These are phyloP conservation scores for Geotrypetes seraphini DNA, from an alignment of 2,797 vertebrate genomes.

Conservation along the genomic window DNA sequence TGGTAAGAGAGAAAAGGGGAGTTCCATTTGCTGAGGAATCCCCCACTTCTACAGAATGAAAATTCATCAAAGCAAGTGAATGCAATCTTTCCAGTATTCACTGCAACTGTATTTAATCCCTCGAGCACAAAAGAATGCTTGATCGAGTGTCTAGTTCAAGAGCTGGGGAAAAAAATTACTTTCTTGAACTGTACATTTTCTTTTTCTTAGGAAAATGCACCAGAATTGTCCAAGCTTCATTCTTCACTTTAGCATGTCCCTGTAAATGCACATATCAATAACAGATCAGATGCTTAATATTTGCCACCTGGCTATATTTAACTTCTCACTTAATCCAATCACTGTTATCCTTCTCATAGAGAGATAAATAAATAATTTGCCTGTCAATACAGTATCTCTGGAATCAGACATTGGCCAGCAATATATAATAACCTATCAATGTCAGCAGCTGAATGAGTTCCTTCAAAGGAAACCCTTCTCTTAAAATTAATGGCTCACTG, in stretches of 20 bases:
- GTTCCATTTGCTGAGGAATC: neutral
- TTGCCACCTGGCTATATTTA: too few species aligned
- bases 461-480: constrained; percentile 26
- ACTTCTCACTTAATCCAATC: constrained; percentile 12
- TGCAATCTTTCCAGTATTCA: neutral
- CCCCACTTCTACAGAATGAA: neutral
- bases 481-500: constrained; percentile 32
- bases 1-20: too few species aligned
- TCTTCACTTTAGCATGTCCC: neutral
- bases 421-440: constrained; percentile 2
- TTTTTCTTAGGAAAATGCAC: neutral
- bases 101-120: constrained; percentile 3
- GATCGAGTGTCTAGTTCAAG: constrained; percentile 4
- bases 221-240: too few species aligned
- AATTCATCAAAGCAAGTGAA: neutral
- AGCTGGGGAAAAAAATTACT: neutral
- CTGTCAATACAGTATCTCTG: neutral
- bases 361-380: constrained; percentile 7
- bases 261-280: neutral
- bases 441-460: constrained; percentile 13
- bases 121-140: neutral
- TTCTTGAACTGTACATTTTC: neutral
- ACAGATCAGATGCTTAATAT: too few species aligned
- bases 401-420: neutral
- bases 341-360: constrained; percentile 9